Percentiles rank a stretch among this genome's conserved stretches.
Conservation (phyloP, 2,797 vertebrate genomes). For the Meriones psammophilus region DNA sequence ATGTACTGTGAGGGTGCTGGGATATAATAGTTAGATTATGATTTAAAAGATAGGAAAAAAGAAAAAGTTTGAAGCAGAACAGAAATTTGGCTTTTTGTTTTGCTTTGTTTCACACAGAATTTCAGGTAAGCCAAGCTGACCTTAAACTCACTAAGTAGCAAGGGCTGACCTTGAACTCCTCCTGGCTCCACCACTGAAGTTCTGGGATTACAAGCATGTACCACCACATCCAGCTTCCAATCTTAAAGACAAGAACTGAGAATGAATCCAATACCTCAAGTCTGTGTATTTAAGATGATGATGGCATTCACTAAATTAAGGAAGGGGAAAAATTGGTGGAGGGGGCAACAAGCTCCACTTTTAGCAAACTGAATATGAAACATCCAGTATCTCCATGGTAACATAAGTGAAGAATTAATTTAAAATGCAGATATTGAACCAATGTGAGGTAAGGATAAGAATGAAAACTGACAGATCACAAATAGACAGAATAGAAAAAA, state of each 20-base stretch:
- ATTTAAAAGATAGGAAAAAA: neutral
- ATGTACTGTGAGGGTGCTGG: neutral
- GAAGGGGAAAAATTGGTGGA: neutral
- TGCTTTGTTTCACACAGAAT: neutral
- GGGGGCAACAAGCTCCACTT: neutral
- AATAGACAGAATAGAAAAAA: slow-evolving; percentile 27
- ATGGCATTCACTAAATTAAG: slow-evolving; percentile 46
- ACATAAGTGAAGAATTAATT: neutral
- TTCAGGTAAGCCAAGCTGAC: neutral
- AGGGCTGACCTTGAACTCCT: neutral
- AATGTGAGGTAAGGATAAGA: neutral
- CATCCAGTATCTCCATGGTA: neutral
- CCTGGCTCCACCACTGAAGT: neutral
- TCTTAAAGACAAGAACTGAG: neutral
- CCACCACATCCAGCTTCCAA: neutral
- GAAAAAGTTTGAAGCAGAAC: neutral
- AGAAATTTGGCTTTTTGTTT: neutral
- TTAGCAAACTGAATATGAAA: slow-evolving; percentile 37
- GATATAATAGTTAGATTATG: neutral
- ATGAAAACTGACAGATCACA: neutral
- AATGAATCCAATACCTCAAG: slow-evolving; percentile 31
- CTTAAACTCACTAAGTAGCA: neutral
- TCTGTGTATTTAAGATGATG: neutral
- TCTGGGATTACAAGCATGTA: neutral
- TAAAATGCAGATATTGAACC: slow-evolving; percentile 38